phyloP scores from a whole-genome alignment of 2,888 invertebrate genomes.

The Caenorhabditis angaria region DNA sequence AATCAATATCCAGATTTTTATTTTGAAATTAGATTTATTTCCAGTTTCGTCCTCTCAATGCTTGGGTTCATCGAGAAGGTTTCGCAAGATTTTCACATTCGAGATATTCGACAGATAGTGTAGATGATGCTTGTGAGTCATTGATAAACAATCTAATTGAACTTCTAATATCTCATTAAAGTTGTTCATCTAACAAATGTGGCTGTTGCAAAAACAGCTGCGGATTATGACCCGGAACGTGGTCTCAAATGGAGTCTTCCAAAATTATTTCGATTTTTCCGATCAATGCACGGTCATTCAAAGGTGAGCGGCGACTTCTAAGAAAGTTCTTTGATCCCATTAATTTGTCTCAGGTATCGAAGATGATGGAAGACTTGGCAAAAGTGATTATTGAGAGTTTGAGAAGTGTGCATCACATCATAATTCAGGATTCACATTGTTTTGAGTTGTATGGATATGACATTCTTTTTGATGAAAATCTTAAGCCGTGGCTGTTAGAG shows the following conservation, averaged over 20 bases:
- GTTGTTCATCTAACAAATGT: slow-evolving; percentile 69
- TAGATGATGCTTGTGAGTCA: slow-evolving; percentile 76
- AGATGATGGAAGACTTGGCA: slow-evolving; percentile 55
- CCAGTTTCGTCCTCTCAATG: slow-evolving; percentile 85
- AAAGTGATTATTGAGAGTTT: slow-evolving; percentile 62
- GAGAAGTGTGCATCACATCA: slow-evolving; percentile 60
- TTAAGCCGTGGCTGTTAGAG: slow-evolving; percentile 75
- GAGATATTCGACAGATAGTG: slow-evolving; percentile 76
- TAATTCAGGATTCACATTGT: slow-evolving; percentile 76
- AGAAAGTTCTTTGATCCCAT: slow-evolving; percentile 36
- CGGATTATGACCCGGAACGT: slow-evolving; percentile 76
- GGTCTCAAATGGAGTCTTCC: slow-evolving; percentile 78
- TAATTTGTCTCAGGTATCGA: slow-evolving; percentile 43
- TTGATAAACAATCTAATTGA: slow-evolving; percentile 7
- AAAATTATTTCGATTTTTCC: slow-evolving; percentile 76
- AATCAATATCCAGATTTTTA: neutral
- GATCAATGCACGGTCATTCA: slow-evolving; percentile 76
- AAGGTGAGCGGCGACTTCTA: no score
- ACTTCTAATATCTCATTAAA: slow-evolving; percentile 21
- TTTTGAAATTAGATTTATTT: slow-evolving; percentile 9
- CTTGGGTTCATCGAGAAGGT: slow-evolving; percentile 84
- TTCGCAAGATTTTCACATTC: slow-evolving; percentile 78
- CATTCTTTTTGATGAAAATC: slow-evolving; percentile 76
- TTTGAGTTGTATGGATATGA: slow-evolving; percentile 80
- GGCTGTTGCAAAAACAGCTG: slow-evolving; percentile 87